Evolutionary conservation across 2,113 vertebrate species (phyloP), one percentile per base, ranked within the genome.

Genomic region (Athene noctua): DNA sequence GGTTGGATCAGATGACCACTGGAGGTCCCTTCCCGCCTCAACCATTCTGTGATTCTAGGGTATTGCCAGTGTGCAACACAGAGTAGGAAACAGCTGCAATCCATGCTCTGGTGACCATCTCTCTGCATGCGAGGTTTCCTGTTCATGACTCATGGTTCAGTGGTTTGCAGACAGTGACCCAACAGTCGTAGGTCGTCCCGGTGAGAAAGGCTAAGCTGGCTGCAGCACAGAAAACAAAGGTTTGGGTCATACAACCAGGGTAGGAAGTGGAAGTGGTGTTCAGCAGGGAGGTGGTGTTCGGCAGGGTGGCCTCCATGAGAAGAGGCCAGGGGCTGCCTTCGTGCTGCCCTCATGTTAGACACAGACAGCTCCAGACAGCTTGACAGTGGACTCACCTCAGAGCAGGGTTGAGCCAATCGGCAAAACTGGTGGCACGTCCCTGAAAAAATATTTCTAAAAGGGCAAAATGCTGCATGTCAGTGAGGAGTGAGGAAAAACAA

Each of bases 141-240:
- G 34, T 34, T 29, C 81, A 95, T 94, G 61, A 92, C 5, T 68
- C 67, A 20, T 94, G 96, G 10, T 1, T 29, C 63, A 96, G 46
- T 25, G 95, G 90, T 15, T 77, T 74, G 44, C 95, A 96, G 78
- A 96, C 88, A 57, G 94, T 95, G 86, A 93, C 5, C 18, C 96
- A 97, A 13, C 68, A 65, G 68, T 97, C 97, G 51, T 88, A 95
- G 47, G 95, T 86, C 95, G 94, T 95, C 19, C 79, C 54, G 0
- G n/a, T 61, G 25, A 96, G 44, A 7, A 96, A 91, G 6, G 82
- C 19, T 3, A 32, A 49, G 17, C 95, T 96, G 3, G 77, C 80
- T 10, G 89, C 88, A 8, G 10, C 91, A 5, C 82, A 92, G 30
- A 96, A 94, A 30, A 93, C 89, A 54, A 88, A 96, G 25, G 92